Evolutionary conservation across 2,797 vertebrate species (phyloP).

Genomic region (Pangasius macronema): DNA sequence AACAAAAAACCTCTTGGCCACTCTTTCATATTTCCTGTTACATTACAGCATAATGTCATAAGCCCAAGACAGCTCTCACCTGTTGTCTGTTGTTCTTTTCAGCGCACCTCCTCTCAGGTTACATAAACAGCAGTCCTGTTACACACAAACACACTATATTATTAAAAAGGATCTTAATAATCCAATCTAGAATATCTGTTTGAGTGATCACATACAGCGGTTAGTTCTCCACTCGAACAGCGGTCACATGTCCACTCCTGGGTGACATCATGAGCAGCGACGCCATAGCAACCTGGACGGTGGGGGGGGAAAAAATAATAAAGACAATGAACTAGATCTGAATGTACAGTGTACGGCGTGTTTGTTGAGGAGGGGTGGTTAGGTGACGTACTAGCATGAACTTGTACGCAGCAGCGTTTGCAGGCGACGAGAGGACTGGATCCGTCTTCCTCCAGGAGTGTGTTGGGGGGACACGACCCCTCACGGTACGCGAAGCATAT

Average conservation of each 20-base stretch:
- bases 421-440: slow-evolving; percentile 90
- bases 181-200: not conserved
- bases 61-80: slow-evolving; percentile 72
- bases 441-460: slow-evolving; percentile 90
- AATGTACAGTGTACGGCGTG: not conserved
- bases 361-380: slow-evolving; percentile 22
- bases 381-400: slow-evolving; percentile 91
- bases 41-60: too few relatives aligned
- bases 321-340: not conserved
- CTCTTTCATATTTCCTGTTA: too few relatives aligned
- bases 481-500: slow-evolving; percentile 95
- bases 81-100: slow-evolving; percentile 89
- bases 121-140: slow-evolving; percentile 93
- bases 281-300: slow-evolving; percentile 89
- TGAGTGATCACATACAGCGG: slow-evolving; percentile 83
- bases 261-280: slow-evolving; percentile 78
- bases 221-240: slow-evolving; percentile 82
- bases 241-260: slow-evolving; percentile 90
- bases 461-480: slow-evolving; percentile 85
- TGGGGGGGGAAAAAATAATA: not conserved
- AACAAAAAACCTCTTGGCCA: too few relatives aligned
- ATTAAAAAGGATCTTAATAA: not conserved
- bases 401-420: slow-evolving; percentile 84
- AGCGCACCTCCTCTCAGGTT: slow-evolving; percentile 96
- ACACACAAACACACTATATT: not conserved